Evolutionary conservation across 2,113 vertebrate genomes (phyloP).

Genomic region (Ploceus nigricollis): DNA sequence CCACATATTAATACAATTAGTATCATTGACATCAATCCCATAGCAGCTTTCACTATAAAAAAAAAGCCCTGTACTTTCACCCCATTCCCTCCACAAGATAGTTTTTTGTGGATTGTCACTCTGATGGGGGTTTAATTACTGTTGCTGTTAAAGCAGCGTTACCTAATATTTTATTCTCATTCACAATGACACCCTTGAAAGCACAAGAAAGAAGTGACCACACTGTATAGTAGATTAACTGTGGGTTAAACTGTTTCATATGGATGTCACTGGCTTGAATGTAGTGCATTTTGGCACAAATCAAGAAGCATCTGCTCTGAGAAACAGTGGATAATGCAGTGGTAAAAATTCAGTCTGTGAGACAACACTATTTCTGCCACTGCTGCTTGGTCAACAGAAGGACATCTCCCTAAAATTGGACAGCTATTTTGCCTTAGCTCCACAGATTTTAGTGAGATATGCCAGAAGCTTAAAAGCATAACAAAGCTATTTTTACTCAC

Average conservation of each 20-base stretch:
- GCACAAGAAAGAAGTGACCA: not conserved
- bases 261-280: not conserved
- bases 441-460: not conserved
- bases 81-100: not conserved
- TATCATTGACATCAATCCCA: not conserved
- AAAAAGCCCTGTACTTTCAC: accelerated
- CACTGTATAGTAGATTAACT: not conserved
- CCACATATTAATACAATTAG: not conserved
- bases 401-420: not conserved
- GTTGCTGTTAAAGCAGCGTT: not conserved
- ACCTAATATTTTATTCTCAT: not conserved
- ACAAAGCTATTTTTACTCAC: slow-evolving; percentile 1
- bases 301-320: slow-evolving; percentile 18
- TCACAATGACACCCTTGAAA: not conserved
- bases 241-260: not conserved
- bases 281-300: slow-evolving; percentile 2
- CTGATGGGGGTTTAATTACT: not conserved
- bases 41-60: not conserved
- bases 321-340: not conserved
- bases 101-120: not conserved
- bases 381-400: not conserved
- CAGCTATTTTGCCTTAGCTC: not conserved
- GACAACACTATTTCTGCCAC: not conserved
- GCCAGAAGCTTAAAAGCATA: not conserved
- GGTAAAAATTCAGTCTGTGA: not conserved